Conservation (phyloP, 2,888 invertebrate genomes). For the Malthinus flaveolus region DNA sequence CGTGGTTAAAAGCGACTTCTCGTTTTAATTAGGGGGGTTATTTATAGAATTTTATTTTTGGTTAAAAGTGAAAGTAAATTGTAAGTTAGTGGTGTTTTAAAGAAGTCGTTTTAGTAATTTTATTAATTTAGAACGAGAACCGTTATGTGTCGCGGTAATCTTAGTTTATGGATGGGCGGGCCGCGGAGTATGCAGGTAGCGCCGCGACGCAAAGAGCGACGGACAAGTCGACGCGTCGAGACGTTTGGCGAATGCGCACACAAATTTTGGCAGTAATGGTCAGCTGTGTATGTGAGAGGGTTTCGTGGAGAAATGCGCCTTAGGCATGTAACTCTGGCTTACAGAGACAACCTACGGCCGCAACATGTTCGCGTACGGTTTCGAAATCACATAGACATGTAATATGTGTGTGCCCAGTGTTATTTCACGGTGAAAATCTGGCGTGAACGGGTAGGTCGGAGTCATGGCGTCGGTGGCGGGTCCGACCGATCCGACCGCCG, state of each 20-base stretch:
- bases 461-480: constrained; percentile 61
- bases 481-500: constrained; percentile 61
- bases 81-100: background rate
- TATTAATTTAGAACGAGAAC: background rate
- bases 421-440: constrained; percentile 64
- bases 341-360: constrained; percentile 53
- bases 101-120: constrained; percentile 1
- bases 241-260: constrained; percentile 46
- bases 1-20: no score
- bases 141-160: constrained; percentile 26
- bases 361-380: constrained; percentile 62
- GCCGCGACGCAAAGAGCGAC: constrained; percentile 40
- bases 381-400: constrained; percentile 63
- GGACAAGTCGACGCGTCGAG: constrained; percentile 43
- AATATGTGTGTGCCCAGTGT: constrained; percentile 56
- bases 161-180: constrained; percentile 31
- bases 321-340: constrained; percentile 51
- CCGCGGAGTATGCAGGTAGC: constrained; percentile 37
- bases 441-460: constrained; percentile 64
- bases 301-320: constrained; percentile 51
- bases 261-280: constrained; percentile 49
- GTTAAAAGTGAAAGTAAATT: no score
- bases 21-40: no score
- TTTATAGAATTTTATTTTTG: no score
- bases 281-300: constrained; percentile 48